These are phyloP conservation scores for Rynchops niger DNA, from an alignment of 2,113 vertebrate genomes.

Conservation along the genomic window DNA sequence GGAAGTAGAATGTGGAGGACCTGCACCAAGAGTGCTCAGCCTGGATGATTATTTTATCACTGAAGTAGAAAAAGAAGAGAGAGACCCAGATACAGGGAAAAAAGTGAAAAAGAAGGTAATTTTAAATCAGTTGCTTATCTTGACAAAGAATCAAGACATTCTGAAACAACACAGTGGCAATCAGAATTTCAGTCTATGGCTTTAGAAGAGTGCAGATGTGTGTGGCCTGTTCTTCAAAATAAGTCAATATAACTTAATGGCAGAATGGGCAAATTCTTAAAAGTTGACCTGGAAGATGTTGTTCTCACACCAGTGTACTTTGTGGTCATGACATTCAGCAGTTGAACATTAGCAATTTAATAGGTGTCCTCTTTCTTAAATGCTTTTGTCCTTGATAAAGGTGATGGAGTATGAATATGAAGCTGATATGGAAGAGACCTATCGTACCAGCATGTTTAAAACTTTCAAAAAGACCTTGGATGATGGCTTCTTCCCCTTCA, in stretches of 20 bases:
- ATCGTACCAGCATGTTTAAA: slow-evolving; percentile 97
- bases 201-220: not conserved
- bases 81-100: slow-evolving; percentile 94
- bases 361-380: slow-evolving; percentile 6
- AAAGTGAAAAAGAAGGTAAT: slow-evolving; percentile 92
- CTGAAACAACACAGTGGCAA: not conserved
- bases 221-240: not conserved
- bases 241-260: not conserved
- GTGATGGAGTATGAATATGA: slow-evolving; percentile 97
- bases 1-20: slow-evolving; percentile 95
- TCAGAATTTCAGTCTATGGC: not conserved
- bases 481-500: slow-evolving; percentile 98
- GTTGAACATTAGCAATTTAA: not conserved
- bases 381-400: slow-evolving; percentile 68
- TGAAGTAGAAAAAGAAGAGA: slow-evolving; percentile 93
- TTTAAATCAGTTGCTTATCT: not conserved
- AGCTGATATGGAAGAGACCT: slow-evolving; percentile 96
- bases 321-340: not conserved
- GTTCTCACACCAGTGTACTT: not conserved
- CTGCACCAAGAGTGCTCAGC: slow-evolving; percentile 94
- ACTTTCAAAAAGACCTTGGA: slow-evolving; percentile 98
- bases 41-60: slow-evolving; percentile 98
- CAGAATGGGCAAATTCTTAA: not conserved
- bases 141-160: not conserved
- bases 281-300: not conserved